Conservation (phyloP, 2,113 vertebrate species). For the Myotis brandtii region DNA sequence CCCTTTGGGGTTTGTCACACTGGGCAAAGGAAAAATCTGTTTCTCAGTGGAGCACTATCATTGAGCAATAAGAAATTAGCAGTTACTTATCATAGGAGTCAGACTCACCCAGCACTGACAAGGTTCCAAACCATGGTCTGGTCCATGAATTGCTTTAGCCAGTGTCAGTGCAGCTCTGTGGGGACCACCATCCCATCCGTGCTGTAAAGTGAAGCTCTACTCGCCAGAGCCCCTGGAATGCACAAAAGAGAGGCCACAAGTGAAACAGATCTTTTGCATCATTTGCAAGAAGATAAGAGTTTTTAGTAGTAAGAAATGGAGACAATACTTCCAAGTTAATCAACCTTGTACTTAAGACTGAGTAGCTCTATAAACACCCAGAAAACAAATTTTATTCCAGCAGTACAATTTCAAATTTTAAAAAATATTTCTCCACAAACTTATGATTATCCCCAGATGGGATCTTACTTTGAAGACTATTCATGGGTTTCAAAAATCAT, state of each 20-base stretch:
- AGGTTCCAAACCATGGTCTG: not conserved
- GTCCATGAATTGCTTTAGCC: not conserved
- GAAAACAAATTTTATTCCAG: not conserved
- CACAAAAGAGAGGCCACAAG: not conserved
- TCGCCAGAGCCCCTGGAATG: not conserved
- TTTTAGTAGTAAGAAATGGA: not conserved
- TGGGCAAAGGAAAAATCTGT: not conserved
- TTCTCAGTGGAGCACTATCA: not conserved
- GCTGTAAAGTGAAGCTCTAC: not conserved
- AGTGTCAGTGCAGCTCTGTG: accelerated
- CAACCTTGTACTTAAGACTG: not conserved
- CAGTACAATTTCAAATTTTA: not conserved
- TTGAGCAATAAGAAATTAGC: not conserved
- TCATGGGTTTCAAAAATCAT: not conserved
- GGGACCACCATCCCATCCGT: not conserved
- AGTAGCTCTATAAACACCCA: not conserved
- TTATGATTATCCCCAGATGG: not conserved
- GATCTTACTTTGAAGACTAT: not conserved
- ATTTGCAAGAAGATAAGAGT: not conserved
- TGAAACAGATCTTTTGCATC: not conserved
- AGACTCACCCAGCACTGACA: not conserved
- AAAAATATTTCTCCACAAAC: not conserved
- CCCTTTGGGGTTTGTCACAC: not conserved
- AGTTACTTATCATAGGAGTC: not conserved
- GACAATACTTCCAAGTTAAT: not conserved